Conservation (phyloP, 2,888 invertebrate genomes). For the Platycheirus albimanus region DNA sequence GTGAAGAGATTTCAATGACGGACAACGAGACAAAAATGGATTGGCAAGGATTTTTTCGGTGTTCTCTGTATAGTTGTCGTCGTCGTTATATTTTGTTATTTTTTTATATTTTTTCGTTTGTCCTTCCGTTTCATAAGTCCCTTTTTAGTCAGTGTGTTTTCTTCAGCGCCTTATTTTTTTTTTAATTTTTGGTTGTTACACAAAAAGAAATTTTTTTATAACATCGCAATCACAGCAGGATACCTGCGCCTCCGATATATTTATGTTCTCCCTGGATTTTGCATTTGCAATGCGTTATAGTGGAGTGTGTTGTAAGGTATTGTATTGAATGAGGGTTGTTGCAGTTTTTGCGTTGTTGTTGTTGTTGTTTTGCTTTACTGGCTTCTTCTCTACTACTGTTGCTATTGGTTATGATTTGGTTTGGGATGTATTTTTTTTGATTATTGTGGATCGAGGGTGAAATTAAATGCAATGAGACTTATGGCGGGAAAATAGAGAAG, state of each 20-base stretch:
- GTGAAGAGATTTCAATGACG: constrained; percentile 57
- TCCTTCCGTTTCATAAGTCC: constrained; percentile 61
- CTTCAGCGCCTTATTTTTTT: constrained; percentile 22
- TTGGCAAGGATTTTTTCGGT: constrained; percentile 67
- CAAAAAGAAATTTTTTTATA: constrained; percentile 39
- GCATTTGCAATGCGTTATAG: constrained; percentile 53
- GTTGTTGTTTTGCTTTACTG: constrained; percentile 11
- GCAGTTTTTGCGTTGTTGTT: constrained; percentile 57
- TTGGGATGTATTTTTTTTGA: constrained; percentile 1
- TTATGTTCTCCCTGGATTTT: constrained; percentile 67
- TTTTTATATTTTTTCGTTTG: constrained; percentile 32
- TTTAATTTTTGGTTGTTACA: constrained; percentile 30
- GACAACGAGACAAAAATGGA: constrained; percentile 66
- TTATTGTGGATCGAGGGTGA: constrained; percentile 62
- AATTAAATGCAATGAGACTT: constrained; percentile 60
- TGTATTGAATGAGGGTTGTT: constrained; percentile 64
- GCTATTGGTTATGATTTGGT: constrained; percentile 48
- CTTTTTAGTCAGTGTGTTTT: constrained; percentile 46
- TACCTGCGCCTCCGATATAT: constrained; percentile 63
- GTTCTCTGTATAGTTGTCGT: constrained; percentile 45
- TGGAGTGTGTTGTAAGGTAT: not conserved
- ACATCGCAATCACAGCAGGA: constrained; percentile 65
- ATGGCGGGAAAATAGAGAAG: constrained; percentile 64
- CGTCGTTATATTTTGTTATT: constrained; percentile 42
- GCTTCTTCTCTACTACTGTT: constrained; percentile 58